Evolutionary conservation across 2,797 vertebrate species (phyloP).

Genomic region (Spheniscus humboldti): DNA sequence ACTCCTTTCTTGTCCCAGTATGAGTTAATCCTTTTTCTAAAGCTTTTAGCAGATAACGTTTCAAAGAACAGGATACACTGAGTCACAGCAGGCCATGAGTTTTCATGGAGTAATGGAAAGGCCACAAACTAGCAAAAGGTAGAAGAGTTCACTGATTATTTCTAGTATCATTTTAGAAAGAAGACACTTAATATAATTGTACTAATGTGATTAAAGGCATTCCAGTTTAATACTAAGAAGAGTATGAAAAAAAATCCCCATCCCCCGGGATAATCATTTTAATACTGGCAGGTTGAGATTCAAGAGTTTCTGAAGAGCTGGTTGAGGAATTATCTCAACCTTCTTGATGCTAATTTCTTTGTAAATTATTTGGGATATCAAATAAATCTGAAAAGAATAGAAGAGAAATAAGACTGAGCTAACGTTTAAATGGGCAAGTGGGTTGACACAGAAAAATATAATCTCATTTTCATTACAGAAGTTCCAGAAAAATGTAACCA

Average conservation of each 20-base stretch:
- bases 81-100: neutral
- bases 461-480: neutral
- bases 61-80: slow-evolving; percentile 1
- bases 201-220: neutral
- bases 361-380: neutral
- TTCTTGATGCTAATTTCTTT: neutral
- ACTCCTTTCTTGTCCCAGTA: neutral
- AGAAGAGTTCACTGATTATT: neutral
- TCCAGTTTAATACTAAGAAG: neutral
- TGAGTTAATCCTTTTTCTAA: neutral
- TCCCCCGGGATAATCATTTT: neutral
- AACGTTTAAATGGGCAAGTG: neutral
- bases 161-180: neutral
- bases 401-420: neutral
- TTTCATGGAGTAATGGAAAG: neutral
- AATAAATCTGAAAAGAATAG: neutral
- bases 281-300: neutral
- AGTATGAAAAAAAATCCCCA: neutral
- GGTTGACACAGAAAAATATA: slow-evolving; percentile 2
- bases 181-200: neutral
- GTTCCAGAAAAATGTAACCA: neutral
- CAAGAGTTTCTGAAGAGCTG: neutral
- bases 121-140: neutral
- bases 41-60: slow-evolving; percentile 2
- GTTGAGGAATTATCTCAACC: neutral